phyloP scores from a whole-genome alignment of 2,888 invertebrate genomes.

The Suillia variegata region DNA sequence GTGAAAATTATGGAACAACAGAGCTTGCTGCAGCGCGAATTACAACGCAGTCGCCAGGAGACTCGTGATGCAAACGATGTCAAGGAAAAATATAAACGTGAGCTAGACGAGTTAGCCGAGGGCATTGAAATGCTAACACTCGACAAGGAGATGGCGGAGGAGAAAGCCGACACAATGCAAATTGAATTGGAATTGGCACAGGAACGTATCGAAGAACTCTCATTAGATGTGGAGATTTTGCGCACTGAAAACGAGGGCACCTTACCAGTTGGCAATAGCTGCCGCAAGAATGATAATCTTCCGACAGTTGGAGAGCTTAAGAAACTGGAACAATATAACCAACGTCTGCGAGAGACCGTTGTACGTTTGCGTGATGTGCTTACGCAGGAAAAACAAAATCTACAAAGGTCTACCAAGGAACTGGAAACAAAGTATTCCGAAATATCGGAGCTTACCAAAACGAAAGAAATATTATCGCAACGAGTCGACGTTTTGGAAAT shows the following conservation, averaged over 20 bases:
- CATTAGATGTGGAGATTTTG: conserved; percentile 82
- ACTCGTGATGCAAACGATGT: conserved; percentile 85
- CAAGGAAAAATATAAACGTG: conserved; percentile 83
- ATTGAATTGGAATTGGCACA: conserved; percentile 85
- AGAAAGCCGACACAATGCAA: conserved; percentile 81
- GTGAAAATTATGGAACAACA: conserved; percentile 89
- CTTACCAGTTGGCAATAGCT: conserved; percentile 51
- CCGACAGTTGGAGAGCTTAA: conserved; percentile 64
- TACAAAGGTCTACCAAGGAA: conserved; percentile 87
- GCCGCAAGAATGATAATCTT: conserved; percentile 75
- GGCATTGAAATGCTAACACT: conserved; percentile 96
- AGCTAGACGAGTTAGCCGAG: conserved; percentile 89
- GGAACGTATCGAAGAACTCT: conserved; percentile 89
- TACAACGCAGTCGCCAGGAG: conserved; percentile 84
- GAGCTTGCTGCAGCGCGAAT: conserved; percentile 82
- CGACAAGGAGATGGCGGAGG: conserved; percentile 99
- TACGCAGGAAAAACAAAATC: conserved; percentile 91
- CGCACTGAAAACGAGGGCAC: conserved; percentile 75
- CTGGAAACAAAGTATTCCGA: conserved; percentile 87
- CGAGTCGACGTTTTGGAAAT: conserved; percentile 80
- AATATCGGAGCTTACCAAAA: conserved; percentile 79
- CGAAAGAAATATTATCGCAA: conserved; percentile 83
- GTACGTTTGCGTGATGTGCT: conserved; percentile 91
- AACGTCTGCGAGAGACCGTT: conserved; percentile 87
- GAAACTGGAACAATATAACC: conserved; percentile 93